Evolutionary conservation across 2,888 invertebrate species (phyloP).

Genomic region (Caenorhabditis japonica): DNA sequence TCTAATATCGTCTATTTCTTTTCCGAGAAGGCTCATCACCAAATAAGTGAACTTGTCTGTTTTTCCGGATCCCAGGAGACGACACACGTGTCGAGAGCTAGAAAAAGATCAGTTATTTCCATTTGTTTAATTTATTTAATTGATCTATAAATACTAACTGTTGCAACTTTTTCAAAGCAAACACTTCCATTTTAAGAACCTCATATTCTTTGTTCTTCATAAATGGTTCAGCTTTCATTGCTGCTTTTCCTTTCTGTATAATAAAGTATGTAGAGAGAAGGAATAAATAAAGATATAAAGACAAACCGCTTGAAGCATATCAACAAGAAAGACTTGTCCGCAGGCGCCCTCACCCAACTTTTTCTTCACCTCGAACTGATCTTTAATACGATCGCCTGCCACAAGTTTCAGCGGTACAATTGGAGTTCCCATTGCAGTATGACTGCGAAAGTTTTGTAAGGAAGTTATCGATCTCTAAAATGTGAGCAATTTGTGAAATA

Average conservation of each 20-base stretch:
- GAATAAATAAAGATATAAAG: too few relatives aligned
- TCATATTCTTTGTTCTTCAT: conserved; percentile 71
- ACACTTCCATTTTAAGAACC: conserved; percentile 74
- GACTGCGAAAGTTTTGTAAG: too few relatives aligned
- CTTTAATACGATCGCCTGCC: conserved; percentile 60
- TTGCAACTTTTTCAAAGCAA: conserved; percentile 67
- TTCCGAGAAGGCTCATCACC: conserved; percentile 72
- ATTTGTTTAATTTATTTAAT: background rate
- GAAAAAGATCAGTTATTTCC: too few relatives aligned
- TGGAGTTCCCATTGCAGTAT: conserved; percentile 65
- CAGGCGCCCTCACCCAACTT: conserved; percentile 71
- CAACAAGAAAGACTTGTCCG: conserved; percentile 60
- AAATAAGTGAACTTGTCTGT: conserved; percentile 64
- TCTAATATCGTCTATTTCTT: conserved; percentile 66
- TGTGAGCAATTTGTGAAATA: too few relatives aligned
- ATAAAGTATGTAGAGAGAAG: too few relatives aligned
- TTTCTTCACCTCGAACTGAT: conserved; percentile 63
- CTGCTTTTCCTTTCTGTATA: conserved; percentile 56
- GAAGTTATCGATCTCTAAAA: too few relatives aligned
- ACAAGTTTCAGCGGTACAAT: conserved; percentile 59
- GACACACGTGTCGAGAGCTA: conserved; percentile 66
- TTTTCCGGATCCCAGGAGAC: conserved; percentile 61
- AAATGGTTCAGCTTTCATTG: conserved; percentile 70
- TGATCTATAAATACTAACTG: conserved; percentile 9
- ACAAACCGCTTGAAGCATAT: conserved; percentile 32